Percentiles rank a stretch among this genome's conserved stretches.
Evolutionary conservation across 2,113 vertebrate species (phyloP).

Genomic region (Dipodomys merriami): DNA sequence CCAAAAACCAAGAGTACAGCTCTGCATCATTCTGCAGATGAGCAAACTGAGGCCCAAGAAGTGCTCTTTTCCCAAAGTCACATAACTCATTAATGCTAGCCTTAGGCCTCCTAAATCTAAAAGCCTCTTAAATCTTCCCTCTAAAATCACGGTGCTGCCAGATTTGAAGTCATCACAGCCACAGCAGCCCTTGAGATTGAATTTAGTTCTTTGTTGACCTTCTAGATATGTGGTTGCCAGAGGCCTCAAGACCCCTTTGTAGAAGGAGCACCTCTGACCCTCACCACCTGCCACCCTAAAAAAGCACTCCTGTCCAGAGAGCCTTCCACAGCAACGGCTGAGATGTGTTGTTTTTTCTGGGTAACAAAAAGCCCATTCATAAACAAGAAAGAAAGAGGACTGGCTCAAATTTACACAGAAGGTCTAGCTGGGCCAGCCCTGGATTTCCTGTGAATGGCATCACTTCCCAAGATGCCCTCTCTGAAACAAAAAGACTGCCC

Average conservation of each 20-base stretch:
- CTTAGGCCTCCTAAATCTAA: conserved; percentile 40
- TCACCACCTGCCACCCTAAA: conserved; percentile 73
- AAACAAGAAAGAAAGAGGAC: conserved; percentile 36
- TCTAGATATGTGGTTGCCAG: conserved; percentile 58
- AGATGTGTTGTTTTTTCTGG: conserved; percentile 67
- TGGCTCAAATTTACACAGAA: conserved; percentile 72
- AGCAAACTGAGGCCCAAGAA: conserved; percentile 54
- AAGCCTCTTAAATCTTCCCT: conserved; percentile 52
- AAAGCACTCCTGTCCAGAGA: conserved; percentile 71
- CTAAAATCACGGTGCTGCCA: conserved; percentile 48
- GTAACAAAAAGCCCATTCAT: conserved; percentile 78
- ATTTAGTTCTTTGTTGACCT: conserved; percentile 72
- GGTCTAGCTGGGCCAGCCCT: conserved; percentile 60
- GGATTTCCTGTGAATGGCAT: conserved; percentile 63
- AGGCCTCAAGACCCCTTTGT: conserved; percentile 71
- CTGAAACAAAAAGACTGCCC: background rate
- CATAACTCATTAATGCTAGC: conserved; percentile 58
- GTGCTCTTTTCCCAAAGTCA: conserved; percentile 47
- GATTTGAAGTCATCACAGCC: conserved; percentile 56
- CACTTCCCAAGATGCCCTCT: conserved; percentile 46
- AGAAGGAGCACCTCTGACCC: conserved; percentile 60
- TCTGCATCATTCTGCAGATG: conserved; percentile 24
- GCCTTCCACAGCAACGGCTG: conserved; percentile 24
- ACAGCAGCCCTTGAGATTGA: conserved; percentile 46
- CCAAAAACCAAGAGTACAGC: background rate